phyloP scores from a whole-genome alignment of 2,888 invertebrate genomes.

The Drosophila putrida region DNA sequence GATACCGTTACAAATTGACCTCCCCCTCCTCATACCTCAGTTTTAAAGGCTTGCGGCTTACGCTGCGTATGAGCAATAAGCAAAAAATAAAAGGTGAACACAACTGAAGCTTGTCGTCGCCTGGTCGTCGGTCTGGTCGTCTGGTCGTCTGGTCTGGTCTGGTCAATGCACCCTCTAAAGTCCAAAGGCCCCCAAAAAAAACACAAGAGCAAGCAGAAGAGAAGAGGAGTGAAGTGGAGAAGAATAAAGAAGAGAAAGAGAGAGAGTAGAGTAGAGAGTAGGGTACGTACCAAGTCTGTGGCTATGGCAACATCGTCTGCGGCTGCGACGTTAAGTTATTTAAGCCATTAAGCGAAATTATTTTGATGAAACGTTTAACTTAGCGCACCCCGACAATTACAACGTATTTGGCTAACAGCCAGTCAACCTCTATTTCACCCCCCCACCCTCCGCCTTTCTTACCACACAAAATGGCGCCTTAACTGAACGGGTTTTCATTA shows the following conservation, averaged over 20 bases:
- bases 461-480: not conserved
- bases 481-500: not conserved
- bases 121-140: not conserved
- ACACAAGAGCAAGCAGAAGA: not conserved
- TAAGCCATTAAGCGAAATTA: constrained; percentile 49
- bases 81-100: constrained; percentile 1
- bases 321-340: constrained; percentile 36
- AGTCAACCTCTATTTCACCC: not conserved
- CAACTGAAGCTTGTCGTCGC: not conserved
- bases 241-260: not conserved
- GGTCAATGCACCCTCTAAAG: constrained; percentile 46
- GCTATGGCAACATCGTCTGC: constrained; percentile 28
- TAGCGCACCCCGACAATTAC: constrained; percentile 25
- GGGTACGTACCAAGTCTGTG: constrained; percentile 25
- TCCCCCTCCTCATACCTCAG: too few relatives aligned
- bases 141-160: constrained; percentile 5
- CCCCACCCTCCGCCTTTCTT: not conserved
- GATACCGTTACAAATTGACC: not conserved
- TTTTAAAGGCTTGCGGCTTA: constrained; percentile 24
- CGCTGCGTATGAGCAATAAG: constrained; percentile 52
- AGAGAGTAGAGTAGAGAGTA: too few relatives aligned
- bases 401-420: constrained; percentile 22
- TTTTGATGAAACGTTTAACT: constrained; percentile 52
- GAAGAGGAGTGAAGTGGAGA: not conserved
- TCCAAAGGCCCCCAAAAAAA: constrained; percentile 3